Evolutionary conservation across 2,113 vertebrate species (phyloP), one percentile per base, ranked within the genome.

Genomic region (Lasiurus borealis): DNA sequence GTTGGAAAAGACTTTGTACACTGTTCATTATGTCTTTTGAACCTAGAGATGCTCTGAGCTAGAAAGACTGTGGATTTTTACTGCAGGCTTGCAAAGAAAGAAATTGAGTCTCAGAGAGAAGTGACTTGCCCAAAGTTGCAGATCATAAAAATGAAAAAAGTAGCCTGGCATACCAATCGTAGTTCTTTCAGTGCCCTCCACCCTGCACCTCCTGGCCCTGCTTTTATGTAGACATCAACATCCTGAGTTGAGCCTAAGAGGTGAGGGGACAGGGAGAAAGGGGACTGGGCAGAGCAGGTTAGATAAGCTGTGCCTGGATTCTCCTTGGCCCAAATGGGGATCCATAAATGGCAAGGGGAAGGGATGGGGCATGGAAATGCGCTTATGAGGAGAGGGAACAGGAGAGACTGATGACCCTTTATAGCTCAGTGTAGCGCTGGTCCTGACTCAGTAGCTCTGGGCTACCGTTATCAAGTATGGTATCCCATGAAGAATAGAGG

Each of bases 81-180:
- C 46, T 48, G n/a, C 25, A 73, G 21, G 36, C 54, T 72, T 91
- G 52, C 31, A 92, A 80, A 83, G n/a, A 93, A 84, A 93, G 59
- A 68, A 81, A 54, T 12, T 36, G 1, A 72, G 4, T 71, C 27
- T 77, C 40, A 34, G 85, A 87, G 48, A 72, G 64, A 86, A 75
- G 12, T 27, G 48, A 71, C 36, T 91, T 72, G 16, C 9, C 50
- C 68, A 62, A 54, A 76, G 64, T 72, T 90, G 54, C 2, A 66
- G 62, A 6, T 85, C 16, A 23, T 44, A 66, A 88, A 50, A 44
- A 71, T 44, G 14, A 57, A 78, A 71, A 16, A 66, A 27, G 36
- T 62, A 18, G n/a, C 16, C 16, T 8, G 10, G 1, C 3, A 23
- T 36, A 29, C 5, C 12, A 2, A 2, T 52, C 12, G 34, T 52